A percentile compares a stretch with the other conserved stretches of the same genome.
These are phyloP conservation scores for Malurus cyaneus DNA, from an alignment of 2,113 vertebrate species.

Conservation along the genomic window DNA sequence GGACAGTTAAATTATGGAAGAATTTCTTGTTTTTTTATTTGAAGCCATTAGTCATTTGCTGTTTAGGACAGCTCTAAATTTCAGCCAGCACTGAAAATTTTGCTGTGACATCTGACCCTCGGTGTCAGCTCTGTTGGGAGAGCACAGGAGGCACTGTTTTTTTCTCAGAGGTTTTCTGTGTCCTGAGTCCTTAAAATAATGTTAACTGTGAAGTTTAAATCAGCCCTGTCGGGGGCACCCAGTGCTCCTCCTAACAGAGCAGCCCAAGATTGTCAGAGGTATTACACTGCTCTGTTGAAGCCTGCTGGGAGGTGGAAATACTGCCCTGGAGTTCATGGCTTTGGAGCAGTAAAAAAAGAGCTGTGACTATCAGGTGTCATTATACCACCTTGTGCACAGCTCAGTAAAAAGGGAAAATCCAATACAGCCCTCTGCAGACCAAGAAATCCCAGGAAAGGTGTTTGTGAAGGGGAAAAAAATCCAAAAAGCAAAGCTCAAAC, in stretches of 20 bases:
- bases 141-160: background rate
- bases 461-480: background rate
- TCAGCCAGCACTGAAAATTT: background rate
- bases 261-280: slow-evolving; percentile 16
- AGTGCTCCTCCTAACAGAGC: background rate
- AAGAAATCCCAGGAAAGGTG: background rate
- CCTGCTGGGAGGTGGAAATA: slow-evolving; percentile 52
- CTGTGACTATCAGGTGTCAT: background rate
- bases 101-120: background rate
- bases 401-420: background rate
- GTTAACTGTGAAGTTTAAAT: slow-evolving; percentile 5
- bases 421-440: background rate
- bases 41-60: background rate
- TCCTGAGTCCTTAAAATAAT: slow-evolving; percentile 20
- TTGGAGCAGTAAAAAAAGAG: slow-evolving; percentile 9
- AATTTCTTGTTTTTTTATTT: background rate
- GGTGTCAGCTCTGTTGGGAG: background rate
- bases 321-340: slow-evolving; percentile 20
- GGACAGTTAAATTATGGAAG: background rate
- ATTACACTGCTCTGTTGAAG: slow-evolving; percentile 6
- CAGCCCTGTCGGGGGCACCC: background rate
- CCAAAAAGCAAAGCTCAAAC: background rate
- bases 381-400: background rate
- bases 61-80: background rate
- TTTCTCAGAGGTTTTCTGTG: background rate